Evolutionary conservation across 1,140 invertebrate genomes (phyloP).

Genomic region (Zaprionus ornatus): DNA sequence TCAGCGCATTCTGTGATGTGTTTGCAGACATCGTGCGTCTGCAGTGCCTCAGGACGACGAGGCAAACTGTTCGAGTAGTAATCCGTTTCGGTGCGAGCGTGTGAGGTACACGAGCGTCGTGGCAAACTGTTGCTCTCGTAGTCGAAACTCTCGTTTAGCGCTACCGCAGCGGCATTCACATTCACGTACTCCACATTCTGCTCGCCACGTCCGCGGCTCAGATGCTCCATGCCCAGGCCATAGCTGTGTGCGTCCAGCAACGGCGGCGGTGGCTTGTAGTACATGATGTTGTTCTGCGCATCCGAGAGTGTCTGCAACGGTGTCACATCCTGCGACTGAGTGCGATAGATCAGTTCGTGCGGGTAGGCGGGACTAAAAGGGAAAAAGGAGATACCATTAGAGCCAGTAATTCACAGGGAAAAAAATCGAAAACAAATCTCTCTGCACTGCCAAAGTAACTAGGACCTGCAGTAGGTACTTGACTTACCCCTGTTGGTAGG

Average conservation of each 20-base stretch:
- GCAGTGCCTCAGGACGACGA: conserved; percentile 52
- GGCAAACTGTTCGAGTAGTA: conserved; percentile 80
- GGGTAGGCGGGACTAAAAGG: conserved; percentile 79
- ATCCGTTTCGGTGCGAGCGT: conserved; percentile 67
- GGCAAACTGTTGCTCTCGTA: conserved; percentile 83
- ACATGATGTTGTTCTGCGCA: conserved; percentile 77
- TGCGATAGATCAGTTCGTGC: conserved; percentile 91
- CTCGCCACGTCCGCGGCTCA: conserved; percentile 48
- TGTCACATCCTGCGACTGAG: conserved; percentile 89
- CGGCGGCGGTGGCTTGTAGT: conserved; percentile 76
- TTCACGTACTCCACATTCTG: conserved; percentile 67
- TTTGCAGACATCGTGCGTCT: conserved; percentile 72
- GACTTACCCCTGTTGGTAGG: conserved; percentile 56
- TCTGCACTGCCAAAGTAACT: no score
- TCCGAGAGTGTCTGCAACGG: conserved; percentile 65
- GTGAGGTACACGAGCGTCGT: conserved; percentile 68
- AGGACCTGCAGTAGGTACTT: background rate
- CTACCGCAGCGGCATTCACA: conserved; percentile 67
- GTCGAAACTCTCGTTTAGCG: conserved; percentile 72
- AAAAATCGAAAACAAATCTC: no score
- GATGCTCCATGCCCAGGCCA: conserved; percentile 69
- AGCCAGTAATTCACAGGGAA: no score
- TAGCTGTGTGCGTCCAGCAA: conserved; percentile 62
- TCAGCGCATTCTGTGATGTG: conserved; percentile 78
- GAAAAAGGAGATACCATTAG: background rate